phyloP scores from a whole-genome alignment of 2,888 invertebrate species.

The Melinaea menophilus region DNA sequence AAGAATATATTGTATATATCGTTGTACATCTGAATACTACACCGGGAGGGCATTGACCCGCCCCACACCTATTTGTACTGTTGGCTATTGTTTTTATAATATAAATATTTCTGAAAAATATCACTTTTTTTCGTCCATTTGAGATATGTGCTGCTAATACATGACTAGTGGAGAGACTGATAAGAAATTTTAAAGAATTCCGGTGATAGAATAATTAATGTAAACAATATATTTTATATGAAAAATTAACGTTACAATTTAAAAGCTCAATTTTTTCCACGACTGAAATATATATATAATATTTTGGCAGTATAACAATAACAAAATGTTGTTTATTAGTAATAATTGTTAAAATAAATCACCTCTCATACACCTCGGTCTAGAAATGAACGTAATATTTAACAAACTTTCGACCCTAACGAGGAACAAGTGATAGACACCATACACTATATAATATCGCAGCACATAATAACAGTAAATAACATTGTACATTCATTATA shows the following conservation, averaged over 20 bases:
- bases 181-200: background rate
- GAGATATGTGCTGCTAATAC: slow-evolving; percentile 61
- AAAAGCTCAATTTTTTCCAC: background rate
- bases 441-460: slow-evolving; percentile 48
- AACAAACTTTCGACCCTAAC: too few species aligned
- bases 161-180: slow-evolving; percentile 59
- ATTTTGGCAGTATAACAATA: background rate
- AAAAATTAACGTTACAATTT: background rate
- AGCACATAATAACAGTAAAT: slow-evolving; percentile 56
- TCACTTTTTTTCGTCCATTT: slow-evolving; percentile 44
- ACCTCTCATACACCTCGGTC: too few species aligned
- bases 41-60: slow-evolving; percentile 37
- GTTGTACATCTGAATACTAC: slow-evolving; percentile 61
- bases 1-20: slow-evolving; percentile 71
- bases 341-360: background rate
- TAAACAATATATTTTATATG: too few species aligned
- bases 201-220: too few species aligned
- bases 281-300: slow-evolving; percentile 2
- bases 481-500: slow-evolving; percentile 3
- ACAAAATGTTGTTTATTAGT: background rate
- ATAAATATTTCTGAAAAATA: slow-evolving; percentile 20
- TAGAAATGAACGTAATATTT: too few species aligned
- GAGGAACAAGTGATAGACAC: too few species aligned
- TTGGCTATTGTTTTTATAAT: slow-evolving; percentile 28
- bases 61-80: slow-evolving; percentile 53